Base-by-base conservation (phyloP, 2,888 invertebrate genomes). In the Monopis laevigella region DNA sequence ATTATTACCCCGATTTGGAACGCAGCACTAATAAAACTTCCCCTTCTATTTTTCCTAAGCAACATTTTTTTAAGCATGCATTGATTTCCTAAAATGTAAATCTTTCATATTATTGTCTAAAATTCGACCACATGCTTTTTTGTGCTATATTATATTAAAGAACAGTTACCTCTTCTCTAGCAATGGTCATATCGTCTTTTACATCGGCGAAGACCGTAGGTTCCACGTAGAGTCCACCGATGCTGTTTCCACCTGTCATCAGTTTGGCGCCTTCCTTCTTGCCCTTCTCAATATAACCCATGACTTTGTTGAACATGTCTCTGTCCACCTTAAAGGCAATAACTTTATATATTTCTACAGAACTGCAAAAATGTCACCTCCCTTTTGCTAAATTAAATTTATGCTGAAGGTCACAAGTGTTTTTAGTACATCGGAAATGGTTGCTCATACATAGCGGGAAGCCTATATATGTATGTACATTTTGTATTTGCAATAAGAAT, bases 191-290 rank as follows among this genome's bases (percentile, higher is more conserved):
- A 40, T 87, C 62, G 58, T 92, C 92, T 13, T 77, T 83, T 4
- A 91, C 91, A 56, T 88, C 82, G 3, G 87, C 84, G 58, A 91
- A 90, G 1, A 92, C 87, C 0, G 92, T 90, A 0, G 92, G 92
- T 51, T 90, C 82, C 18, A 93, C 74, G 56, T 89, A 93, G 62
- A 83, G 93, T 0, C 93, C 93, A 7, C 89, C 91, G 18, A 85
- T 43, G 7, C 70, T 56, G 13, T 65, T 64, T 2, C 95, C 95
- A 7, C 95, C 96, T 12, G 85, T 74, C 53, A 87, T 75, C 43
- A 94, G 66, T 53, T 84, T 88, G 0, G 95, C 95, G 0, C 95
- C 95, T 60, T 95, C 86, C 47, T 86, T 67, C 60, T 88, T 88
- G 2, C 94, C 95, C 46, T 83, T 84, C 45, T 90, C 86, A 40